Evolutionary conservation across 2,113 vertebrate genomes (phyloP).

Genomic region (Scopus umbretta): DNA sequence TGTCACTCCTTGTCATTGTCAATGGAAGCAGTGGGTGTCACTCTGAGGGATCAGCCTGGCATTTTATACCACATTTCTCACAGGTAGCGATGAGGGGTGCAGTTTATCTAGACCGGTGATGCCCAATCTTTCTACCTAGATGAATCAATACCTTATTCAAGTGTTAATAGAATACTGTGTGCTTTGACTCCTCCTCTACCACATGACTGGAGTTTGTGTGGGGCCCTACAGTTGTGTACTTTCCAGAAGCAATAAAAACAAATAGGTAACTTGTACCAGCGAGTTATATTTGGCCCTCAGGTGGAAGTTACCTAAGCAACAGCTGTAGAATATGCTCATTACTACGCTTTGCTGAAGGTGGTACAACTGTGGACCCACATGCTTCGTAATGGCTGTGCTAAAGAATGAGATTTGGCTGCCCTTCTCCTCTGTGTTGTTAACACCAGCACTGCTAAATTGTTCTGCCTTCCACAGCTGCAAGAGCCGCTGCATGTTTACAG

Average conservation of each 20-base stretch:
- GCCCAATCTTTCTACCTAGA: not conserved
- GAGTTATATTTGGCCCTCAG: not conserved
- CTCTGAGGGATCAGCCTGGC: not conserved
- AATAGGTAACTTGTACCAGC: not conserved
- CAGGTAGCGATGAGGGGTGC: not conserved
- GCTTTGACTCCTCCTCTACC: not conserved
- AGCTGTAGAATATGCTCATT: not conserved
- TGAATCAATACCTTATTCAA: not conserved
- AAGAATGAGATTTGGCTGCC: not conserved
- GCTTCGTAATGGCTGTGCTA: not conserved
- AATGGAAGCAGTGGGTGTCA: not conserved
- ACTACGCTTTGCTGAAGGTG: not conserved
- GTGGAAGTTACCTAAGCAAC: not conserved
- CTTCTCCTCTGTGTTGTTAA: not conserved
- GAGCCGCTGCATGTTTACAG: accelerated
- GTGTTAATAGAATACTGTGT: not conserved
- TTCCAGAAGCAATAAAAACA: not conserved
- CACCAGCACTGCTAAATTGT: not conserved
- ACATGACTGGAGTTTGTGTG: not conserved
- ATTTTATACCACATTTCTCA: not conserved
- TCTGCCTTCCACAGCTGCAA: not conserved
- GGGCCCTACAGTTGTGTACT: not conserved
- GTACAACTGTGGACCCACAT: not conserved
- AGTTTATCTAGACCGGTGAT: not conserved
- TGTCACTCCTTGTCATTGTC: not conserved